These are phyloP conservation scores for Enteromius paludinosus DNA, from an alignment of 2,797 vertebrate species.

Conservation along the genomic window DNA sequence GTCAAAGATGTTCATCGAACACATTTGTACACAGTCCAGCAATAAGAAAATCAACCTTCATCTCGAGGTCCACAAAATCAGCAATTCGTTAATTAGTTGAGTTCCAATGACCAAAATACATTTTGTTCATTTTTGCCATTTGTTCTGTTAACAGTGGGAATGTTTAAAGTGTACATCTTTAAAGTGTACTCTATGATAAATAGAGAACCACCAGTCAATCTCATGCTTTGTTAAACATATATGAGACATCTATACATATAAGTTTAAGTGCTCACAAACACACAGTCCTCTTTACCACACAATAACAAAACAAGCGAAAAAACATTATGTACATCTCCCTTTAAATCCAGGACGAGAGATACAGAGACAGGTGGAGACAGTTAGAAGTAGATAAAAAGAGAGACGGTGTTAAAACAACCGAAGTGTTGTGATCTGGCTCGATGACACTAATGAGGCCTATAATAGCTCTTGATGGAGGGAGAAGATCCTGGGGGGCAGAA, in stretches of 20 bases:
- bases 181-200: slow-evolving; percentile 40
- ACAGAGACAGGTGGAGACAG: slow-evolving; percentile 15
- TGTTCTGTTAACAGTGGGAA: slow-evolving; percentile 1
- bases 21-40: neutral
- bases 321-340: slow-evolving; percentile 1
- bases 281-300: slow-evolving; percentile 37
- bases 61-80: neutral
- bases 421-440: slow-evolving; percentile 52
- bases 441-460: slow-evolving; percentile 57
- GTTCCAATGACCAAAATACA: neutral
- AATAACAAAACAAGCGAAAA: slow-evolving; percentile 19
- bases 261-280: slow-evolving; percentile 20
- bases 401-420: slow-evolving; percentile 35
- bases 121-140: neutral
- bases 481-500: slow-evolving; percentile 20
- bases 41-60: neutral
- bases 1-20: neutral
- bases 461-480: slow-evolving; percentile 52
- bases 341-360: slow-evolving; percentile 7
- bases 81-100: neutral
- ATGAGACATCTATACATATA: slow-evolving; percentile 13
- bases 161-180: too few relatives aligned
- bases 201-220: slow-evolving; percentile 40
- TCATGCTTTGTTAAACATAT: slow-evolving; percentile 42
- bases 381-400: slow-evolving; percentile 40